A percentile compares a stretch with the other conserved stretches of the same genome.
Evolutionary conservation across 2,888 invertebrate genomes (phyloP).

Genomic region (Kuschelorhynchus macadamiae): DNA sequence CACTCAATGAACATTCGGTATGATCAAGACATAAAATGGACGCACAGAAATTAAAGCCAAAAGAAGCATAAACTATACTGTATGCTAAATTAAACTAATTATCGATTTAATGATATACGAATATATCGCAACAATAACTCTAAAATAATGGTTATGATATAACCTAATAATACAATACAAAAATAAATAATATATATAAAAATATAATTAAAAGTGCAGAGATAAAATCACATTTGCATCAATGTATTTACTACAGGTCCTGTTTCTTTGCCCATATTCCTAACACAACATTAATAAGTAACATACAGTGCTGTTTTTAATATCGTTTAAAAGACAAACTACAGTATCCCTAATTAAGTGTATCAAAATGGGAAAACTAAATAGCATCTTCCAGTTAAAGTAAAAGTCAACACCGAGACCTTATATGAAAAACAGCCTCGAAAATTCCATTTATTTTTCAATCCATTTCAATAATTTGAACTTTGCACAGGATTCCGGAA

Average conservation of each 20-base stretch:
- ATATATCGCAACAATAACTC: too few relatives aligned
- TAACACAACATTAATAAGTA: slow-evolving; percentile 18
- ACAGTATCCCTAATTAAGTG: too few relatives aligned
- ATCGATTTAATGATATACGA: too few relatives aligned
- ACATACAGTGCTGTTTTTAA: not conserved
- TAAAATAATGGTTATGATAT: not conserved
- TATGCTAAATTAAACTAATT: too few relatives aligned
- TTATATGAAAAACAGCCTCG: too few relatives aligned
- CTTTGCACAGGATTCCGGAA: too few relatives aligned
- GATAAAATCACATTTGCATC: slow-evolving; percentile 25
- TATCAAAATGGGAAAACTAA: not conserved
- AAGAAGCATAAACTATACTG: too few relatives aligned
- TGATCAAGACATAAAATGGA: too few relatives aligned
- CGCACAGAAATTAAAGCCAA: too few relatives aligned
- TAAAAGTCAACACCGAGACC: not conserved
- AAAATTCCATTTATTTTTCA: not conserved
- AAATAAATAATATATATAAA: slow-evolving; percentile 18
- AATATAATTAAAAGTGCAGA: slow-evolving; percentile 19
- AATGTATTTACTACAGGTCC: slow-evolving; percentile 29
- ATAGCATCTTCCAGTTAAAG: not conserved
- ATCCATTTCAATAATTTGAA: not conserved
- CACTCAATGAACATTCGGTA: too few relatives aligned
- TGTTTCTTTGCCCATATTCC: not conserved
- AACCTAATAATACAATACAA: slow-evolving; percentile 5
- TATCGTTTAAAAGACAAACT: slow-evolving; percentile 10